Evolutionary conservation across 2,888 invertebrate genomes (phyloP), one percentile per base, ranked within the genome.

Genomic region (Pantelozetes paolii): DNA sequence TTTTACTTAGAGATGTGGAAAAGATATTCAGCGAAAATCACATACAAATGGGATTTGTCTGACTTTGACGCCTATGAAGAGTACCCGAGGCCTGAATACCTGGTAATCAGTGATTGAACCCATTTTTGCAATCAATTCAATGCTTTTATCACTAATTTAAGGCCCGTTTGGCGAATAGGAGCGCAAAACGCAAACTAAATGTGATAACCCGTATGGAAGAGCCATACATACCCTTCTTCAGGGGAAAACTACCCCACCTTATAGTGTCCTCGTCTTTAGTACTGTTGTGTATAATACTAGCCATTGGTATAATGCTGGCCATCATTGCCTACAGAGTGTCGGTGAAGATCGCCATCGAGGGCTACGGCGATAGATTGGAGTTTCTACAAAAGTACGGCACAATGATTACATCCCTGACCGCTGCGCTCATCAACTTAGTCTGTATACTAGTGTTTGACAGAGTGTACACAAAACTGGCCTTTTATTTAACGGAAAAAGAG

Each of bases 1-100:
- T 86, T 93, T 78, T 98, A 97, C 85, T 84, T 96, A 81, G 97
- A 98, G 84, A 84, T 94, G 76, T 98, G 97, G 97, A 97, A 95
- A 84, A 87, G 95, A 26, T 95, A 94, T 82, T 93, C 94, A 0
- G 91, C 93, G 0, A 92, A 94, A 84, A 92, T 97, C 81, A 93
- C 94, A 5, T 96, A 96, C 83, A 88, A 94, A 75, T 98, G 97
- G 97, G 96, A 96, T 84, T 86, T 96, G 76, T 91, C 92, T 0
- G 92, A 91, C 26, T 94, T 94, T 81, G 94, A 95, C 83, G 87
- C 90, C 72, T 75, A 78, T 1, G 77, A 94, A 83, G 95, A 96
- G 82, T 94, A 95, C 82, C 95, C 95, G 1, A 84, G 96, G 54
- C 95, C 95, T 59, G 91, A 95, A 83, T 96, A 92, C 83, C 85